A percentile compares a stretch with the other conserved stretches of the same genome.
Conservation (phyloP, 2,113 vertebrate genomes). For the Ptychochromis oligacanthus region DNA sequence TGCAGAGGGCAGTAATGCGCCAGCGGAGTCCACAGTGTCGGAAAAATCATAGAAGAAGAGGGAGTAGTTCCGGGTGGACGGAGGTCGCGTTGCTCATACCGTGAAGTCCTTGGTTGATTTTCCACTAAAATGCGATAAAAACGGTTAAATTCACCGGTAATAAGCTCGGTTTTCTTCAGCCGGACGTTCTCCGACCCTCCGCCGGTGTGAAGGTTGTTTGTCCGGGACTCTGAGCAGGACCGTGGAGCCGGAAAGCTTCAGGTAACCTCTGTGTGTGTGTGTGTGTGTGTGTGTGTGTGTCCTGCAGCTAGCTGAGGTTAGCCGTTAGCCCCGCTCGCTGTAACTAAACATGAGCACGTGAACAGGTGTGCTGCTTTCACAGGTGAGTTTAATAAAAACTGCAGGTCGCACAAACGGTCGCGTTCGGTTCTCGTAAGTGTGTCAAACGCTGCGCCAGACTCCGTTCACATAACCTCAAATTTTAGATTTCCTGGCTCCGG, state of each 20-base stretch:
- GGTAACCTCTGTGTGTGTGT: neutral
- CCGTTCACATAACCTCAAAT: neutral
- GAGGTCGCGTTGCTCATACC: neutral
- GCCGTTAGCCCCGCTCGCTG: neutral
- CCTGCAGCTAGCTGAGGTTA: neutral
- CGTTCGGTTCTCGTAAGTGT: neutral
- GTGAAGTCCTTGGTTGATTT: neutral
- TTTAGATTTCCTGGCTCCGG: neutral
- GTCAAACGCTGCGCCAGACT: neutral
- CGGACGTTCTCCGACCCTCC: neutral
- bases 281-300: neutral
- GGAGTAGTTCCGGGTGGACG: neutral
- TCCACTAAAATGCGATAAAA: fast-evolving
- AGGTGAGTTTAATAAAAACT: neutral
- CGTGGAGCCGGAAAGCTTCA: neutral
- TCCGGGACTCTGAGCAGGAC: neutral
- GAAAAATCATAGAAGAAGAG: too few relatives aligned
- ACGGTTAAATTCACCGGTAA: neutral
- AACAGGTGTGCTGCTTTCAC: neutral
- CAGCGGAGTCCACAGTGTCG: fast-evolving
- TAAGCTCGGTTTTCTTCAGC: neutral
- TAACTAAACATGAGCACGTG: neutral
- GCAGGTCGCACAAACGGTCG: too few relatives aligned
- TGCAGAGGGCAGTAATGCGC: neutral
- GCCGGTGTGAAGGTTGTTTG: neutral